These are phyloP conservation scores for Acrocera orbiculus DNA, from an alignment of 2,888 invertebrate genomes.

Conservation along the genomic window DNA sequence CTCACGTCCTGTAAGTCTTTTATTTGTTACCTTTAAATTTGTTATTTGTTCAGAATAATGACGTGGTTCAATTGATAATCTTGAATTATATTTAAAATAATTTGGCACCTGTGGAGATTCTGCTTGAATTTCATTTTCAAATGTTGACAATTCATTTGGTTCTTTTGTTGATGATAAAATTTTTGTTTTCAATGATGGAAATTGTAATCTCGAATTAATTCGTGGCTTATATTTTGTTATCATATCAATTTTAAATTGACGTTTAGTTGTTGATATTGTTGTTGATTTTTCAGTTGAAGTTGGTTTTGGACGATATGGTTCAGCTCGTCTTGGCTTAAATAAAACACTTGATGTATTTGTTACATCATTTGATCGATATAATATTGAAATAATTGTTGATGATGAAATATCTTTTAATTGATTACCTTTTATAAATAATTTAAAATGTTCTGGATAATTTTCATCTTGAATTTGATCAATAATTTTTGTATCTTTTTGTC, in stretches of 20 bases:
- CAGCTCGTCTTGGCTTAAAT: conserved; percentile 13
- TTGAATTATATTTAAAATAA: conserved; percentile 9
- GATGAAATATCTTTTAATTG: conserved; percentile 12
- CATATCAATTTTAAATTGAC: conserved; percentile 1
- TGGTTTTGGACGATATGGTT: conserved; percentile 13
- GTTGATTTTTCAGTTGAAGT: conserved; percentile 9
- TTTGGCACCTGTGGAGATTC: conserved; percentile 11
- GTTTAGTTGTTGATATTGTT: conserved; percentile 5
- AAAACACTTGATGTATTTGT: conserved; percentile 11
- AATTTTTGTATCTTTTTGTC: no score
- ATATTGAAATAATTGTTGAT: background rate
- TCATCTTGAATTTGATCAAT: conserved; percentile 43
- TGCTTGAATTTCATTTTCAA: conserved; percentile 10
- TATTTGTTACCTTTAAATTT: background rate
- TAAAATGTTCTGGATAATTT: conserved; percentile 48
- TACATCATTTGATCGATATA: no score
- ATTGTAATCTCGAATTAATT: conserved; percentile 10
- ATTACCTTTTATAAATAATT: conserved; percentile 44
- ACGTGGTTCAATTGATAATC: conserved; percentile 8
- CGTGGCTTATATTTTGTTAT: conserved; percentile 11
- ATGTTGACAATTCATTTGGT: conserved; percentile 10
- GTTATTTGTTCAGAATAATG: no score
- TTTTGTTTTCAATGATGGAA: conserved; percentile 12
- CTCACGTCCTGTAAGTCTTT: conserved; percentile 1
- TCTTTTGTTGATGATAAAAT: conserved; percentile 2